A percentile compares a stretch with the other conserved stretches of the same genome.
phyloP scores from a whole-genome alignment of 1,140 invertebrate species.

The Dufourea novaeangliae region DNA sequence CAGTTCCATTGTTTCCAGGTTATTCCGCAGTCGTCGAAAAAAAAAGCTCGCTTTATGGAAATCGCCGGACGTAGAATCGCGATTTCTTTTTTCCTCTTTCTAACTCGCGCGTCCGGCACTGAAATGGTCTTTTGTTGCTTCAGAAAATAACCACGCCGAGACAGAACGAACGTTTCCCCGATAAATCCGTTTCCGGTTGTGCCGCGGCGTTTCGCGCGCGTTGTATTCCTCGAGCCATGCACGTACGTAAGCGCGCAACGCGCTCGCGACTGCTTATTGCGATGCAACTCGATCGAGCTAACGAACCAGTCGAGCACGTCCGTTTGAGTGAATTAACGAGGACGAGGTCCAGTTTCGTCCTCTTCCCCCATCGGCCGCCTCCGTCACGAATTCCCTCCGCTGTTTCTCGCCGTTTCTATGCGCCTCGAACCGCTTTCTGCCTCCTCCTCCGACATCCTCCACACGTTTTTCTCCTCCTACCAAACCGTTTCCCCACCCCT shows the following conservation, averaged over 20 bases:
- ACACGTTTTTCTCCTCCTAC: neutral
- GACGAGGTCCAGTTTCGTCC: slow-evolving; percentile 19
- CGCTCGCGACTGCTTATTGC: slow-evolving; percentile 1
- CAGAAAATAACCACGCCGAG: slow-evolving; percentile 7
- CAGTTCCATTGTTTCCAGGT: too few relatives aligned
- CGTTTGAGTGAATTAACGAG: slow-evolving; percentile 14
- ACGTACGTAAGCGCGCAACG: neutral
- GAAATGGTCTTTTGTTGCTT: neutral
- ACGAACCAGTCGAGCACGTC: slow-evolving; percentile 9
- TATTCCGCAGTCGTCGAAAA: too few relatives aligned
- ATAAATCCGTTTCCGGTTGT: neutral
- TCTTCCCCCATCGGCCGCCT: neutral
- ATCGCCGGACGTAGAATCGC: neutral
- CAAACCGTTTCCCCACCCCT: neutral
- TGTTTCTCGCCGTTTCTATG: neutral
- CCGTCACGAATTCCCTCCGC: neutral
- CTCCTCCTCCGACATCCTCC: neutral
- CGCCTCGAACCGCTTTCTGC: neutral
- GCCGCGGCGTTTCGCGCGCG: neutral
- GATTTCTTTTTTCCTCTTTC: too few relatives aligned
- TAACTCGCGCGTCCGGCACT: neutral
- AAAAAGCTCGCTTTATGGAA: too few relatives aligned
- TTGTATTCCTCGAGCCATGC: neutral
- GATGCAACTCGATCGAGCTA: slow-evolving; percentile 10
- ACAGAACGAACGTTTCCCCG: slow-evolving; percentile 6